phyloP scores from a whole-genome alignment of 2,113 vertebrate genomes.

The Brienomyrus brachyistius region DNA sequence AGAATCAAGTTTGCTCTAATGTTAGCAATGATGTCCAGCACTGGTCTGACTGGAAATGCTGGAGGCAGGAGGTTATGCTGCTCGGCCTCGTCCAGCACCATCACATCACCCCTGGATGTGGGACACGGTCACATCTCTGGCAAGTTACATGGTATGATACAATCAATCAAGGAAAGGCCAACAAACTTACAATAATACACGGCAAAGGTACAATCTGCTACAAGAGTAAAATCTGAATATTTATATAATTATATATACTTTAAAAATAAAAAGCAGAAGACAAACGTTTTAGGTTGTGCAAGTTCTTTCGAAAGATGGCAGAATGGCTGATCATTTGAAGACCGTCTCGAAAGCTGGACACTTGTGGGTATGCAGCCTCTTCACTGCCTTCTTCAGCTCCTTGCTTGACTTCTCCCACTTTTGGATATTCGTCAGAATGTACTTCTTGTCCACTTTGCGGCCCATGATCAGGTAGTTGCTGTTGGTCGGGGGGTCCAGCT shows the following conservation, averaged over 20 bases:
- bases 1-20: neutral
- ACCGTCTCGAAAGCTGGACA: conserved; percentile 81
- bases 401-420: conserved; percentile 96
- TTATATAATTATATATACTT: conserved; percentile 58
- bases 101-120: neutral
- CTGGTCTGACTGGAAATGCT: neutral
- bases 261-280: conserved; percentile 40
- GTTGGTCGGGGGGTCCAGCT: conserved; percentile 82
- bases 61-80: neutral
- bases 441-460: conserved; percentile 86
- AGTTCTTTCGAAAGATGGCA: conserved; percentile 50
- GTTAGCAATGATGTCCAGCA: neutral
- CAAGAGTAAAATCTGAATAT: conserved; percentile 47
- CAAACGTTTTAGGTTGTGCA: conserved; percentile 49
- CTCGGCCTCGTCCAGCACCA: neutral
- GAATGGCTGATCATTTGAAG: conserved; percentile 70
- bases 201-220: conserved; percentile 28
- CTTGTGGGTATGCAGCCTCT: conserved; percentile 79
- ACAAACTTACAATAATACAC: neutral
- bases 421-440: conserved; percentile 88
- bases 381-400: conserved; percentile 91
- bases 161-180: neutral
- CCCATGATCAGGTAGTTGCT: conserved; percentile 88
- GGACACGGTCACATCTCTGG: neutral
- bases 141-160: neutral